Evolutionary conservation across 2,888 invertebrate genomes (phyloP).

Genomic region (Mimas tiliae): DNA sequence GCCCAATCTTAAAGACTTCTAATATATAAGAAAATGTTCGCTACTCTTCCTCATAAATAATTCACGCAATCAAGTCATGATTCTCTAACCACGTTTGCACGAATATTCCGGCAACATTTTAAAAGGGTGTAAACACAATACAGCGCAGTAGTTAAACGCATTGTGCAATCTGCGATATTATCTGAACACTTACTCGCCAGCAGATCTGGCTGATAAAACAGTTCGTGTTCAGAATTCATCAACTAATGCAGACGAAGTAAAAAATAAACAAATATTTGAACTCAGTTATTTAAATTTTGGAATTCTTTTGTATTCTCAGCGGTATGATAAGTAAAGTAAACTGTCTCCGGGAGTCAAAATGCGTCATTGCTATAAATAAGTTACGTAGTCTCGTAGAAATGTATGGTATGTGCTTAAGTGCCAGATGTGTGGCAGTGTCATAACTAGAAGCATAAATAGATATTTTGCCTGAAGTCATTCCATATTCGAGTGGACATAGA

Average conservation of each 20-base stretch:
- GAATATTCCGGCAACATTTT: slow-evolving; percentile 51
- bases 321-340: slow-evolving; percentile 1
- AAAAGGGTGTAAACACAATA: slow-evolving; percentile 50
- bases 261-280: slow-evolving; percentile 15
- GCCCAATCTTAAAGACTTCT: background rate
- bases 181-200: slow-evolving; percentile 39
- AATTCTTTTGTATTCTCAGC: slow-evolving; percentile 9
- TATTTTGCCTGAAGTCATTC: background rate
- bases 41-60: slow-evolving; percentile 22
- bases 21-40: too few species aligned
- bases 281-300: slow-evolving; percentile 20
- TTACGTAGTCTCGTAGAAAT: slow-evolving; percentile 1
- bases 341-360: slow-evolving; percentile 5
- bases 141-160: slow-evolving; percentile 40
- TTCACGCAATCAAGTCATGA: slow-evolving; percentile 14
- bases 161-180: slow-evolving; percentile 48
- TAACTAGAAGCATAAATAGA: background rate
- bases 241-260: background rate
- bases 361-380: slow-evolving; percentile 18
- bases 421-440: background rate
- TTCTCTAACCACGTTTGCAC: background rate
- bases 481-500: background rate
- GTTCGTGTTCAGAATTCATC: slow-evolving; percentile 42
- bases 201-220: slow-evolving; percentile 43
- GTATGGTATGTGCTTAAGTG: slow-evolving; percentile 12